These are phyloP conservation scores for Cantharis lateralis DNA, from an alignment of 2,888 invertebrate species.

Conservation along the genomic window DNA sequence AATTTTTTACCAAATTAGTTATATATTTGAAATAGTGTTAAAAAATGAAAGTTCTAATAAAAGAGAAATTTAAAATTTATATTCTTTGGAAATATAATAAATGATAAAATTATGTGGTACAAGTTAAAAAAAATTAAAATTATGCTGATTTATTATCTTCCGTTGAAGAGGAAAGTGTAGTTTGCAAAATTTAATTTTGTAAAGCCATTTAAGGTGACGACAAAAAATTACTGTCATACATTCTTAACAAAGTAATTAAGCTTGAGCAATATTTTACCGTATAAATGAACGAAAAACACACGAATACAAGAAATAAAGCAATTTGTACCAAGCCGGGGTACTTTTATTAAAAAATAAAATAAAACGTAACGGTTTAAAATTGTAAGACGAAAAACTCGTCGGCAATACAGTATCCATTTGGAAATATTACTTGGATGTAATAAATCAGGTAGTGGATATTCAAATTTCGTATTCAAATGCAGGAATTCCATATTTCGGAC, in stretches of 20 bases:
- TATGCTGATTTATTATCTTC: neutral
- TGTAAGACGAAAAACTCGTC: constrained; percentile 11
- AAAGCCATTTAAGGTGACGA: constrained; percentile 27
- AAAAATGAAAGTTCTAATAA: neutral
- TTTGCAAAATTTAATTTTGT: constrained; percentile 27
- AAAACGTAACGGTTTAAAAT: constrained; percentile 18
- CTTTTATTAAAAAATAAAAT: constrained; percentile 11
- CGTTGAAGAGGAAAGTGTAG: neutral
- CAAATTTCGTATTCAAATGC: constrained; percentile 32
- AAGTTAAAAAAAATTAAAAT: neutral
- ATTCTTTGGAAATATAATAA: neutral
- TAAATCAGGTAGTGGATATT: constrained; percentile 35
- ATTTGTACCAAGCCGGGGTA: constrained; percentile 13
- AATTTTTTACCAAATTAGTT: constrained; percentile 3
- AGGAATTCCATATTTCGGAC: constrained; percentile 33
- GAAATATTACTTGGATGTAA: constrained; percentile 21
- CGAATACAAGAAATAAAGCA: constrained; percentile 14
- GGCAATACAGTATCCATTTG: constrained; percentile 21
- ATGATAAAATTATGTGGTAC: neutral
- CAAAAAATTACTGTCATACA: constrained; percentile 31
- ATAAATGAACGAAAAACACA: constrained; percentile 13
- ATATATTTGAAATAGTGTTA: neutral
- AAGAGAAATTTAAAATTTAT: neutral
- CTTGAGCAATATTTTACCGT: constrained; percentile 21
- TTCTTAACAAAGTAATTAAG: constrained; percentile 32